Conservation (phyloP, 2,888 invertebrate genomes). For the Panopea generosa region DNA sequence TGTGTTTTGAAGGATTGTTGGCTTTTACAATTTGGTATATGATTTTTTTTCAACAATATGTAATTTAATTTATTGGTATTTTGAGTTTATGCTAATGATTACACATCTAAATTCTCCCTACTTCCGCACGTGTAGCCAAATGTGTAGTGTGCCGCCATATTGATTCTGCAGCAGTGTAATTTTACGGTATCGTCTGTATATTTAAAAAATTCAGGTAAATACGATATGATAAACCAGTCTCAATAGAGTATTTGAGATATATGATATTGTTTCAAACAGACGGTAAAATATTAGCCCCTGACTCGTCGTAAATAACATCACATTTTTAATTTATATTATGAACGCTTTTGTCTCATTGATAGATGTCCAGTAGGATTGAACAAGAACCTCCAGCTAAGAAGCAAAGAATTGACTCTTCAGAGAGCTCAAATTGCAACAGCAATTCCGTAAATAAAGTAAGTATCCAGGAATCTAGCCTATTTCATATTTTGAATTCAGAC, state of each 20-base stretch:
- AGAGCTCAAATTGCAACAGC: conserved; percentile 66
- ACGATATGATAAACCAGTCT: background rate
- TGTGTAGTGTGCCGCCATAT: conserved; percentile 60
- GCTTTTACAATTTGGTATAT: conserved; percentile 12
- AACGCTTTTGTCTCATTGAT: conserved; percentile 43
- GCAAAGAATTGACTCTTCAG: conserved; percentile 72
- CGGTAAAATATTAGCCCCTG: no score
- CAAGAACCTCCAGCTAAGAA: conserved; percentile 79
- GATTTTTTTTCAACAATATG: no score
- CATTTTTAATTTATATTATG: conserved; percentile 4
- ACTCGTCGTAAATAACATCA: background rate
- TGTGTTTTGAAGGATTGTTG: no score
- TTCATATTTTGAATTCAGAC: background rate
- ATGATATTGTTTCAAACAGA: no score
- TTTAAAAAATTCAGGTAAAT: conserved; percentile 56
- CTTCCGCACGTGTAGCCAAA: conserved; percentile 57
- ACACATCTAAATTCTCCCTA: conserved; percentile 56
- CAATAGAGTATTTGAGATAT: no score
- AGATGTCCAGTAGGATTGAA: conserved; percentile 81
- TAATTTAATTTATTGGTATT: no score
- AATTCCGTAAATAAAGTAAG: conserved; percentile 56
- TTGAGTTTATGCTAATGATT: conserved; percentile 25
- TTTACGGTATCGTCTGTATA: conserved; percentile 54
- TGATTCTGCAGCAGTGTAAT: conserved; percentile 44
- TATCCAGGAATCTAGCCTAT: background rate